Evolutionary conservation across 1,140 invertebrate species (phyloP).

Genomic region (Sarcophaga peregrina): DNA sequence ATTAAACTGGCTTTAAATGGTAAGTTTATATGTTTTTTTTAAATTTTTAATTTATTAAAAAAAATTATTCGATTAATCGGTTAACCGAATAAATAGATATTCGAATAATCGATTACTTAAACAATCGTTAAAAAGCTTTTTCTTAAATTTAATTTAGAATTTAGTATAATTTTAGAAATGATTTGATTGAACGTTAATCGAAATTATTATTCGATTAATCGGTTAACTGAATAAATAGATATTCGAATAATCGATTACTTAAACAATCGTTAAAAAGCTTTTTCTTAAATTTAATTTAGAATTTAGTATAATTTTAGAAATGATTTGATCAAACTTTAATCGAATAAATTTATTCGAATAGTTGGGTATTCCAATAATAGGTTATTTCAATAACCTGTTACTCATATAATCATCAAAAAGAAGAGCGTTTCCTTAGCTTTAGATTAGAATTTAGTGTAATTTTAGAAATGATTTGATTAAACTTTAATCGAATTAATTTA

Average conservation of each 20-base stretch:
- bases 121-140: no score
- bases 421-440: neutral
- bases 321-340: neutral
- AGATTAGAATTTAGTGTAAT: neutral
- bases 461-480: neutral
- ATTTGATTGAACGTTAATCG: neutral
- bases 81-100: no score
- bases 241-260: no score
- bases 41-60: no score
- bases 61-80: no score
- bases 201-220: neutral
- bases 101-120: no score
- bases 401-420: no score
- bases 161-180: neutral
- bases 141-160: neutral
- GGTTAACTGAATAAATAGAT: no score
- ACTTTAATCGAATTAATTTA: no score
- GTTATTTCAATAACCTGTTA: no score
- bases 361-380: no score
- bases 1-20: constrained; percentile 19
- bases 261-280: no score
- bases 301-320: neutral
- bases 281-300: neutral
- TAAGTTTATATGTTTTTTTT: neutral
- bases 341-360: neutral